phyloP scores from a whole-genome alignment of 2,888 invertebrate genomes.

The Hemistola chrysoprasaria region DNA sequence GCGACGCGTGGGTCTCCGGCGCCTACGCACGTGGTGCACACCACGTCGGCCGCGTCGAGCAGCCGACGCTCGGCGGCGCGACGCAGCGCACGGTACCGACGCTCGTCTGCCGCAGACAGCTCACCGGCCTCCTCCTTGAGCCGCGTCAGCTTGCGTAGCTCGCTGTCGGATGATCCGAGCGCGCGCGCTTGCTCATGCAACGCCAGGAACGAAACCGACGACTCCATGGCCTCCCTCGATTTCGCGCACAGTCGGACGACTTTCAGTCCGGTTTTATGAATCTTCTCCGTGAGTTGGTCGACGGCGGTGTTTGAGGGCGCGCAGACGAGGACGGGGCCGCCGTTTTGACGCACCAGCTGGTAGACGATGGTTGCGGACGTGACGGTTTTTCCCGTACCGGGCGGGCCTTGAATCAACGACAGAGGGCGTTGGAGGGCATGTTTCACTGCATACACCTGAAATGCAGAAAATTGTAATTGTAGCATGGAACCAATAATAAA shows the following conservation, averaged over 20 bases:
- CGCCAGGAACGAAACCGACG: slow-evolving; percentile 97
- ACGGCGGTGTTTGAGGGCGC: slow-evolving; percentile 99
- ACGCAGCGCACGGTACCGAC: slow-evolving; percentile 94
- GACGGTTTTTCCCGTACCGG: slow-evolving; percentile 99
- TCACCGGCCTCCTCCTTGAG: slow-evolving; percentile 99
- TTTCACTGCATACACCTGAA: slow-evolving; percentile 97
- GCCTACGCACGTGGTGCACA: slow-evolving; percentile 99
- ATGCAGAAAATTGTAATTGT: slow-evolving; percentile 12
- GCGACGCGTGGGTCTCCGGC: slow-evolving; percentile 98
- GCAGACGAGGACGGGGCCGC: slow-evolving; percentile 97
- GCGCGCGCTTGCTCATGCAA: slow-evolving; percentile 98
- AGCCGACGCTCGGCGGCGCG: slow-evolving; percentile 95
- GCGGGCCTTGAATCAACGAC: slow-evolving; percentile 98
- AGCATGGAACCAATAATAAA: background rate
- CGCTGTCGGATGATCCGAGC: slow-evolving; percentile 93
- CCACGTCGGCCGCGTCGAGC: slow-evolving; percentile 97
- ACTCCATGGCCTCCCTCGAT: slow-evolving; percentile 98
- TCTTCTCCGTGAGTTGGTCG: slow-evolving; percentile 99
- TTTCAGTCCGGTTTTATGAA: slow-evolving; percentile 97
- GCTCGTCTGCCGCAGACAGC: slow-evolving; percentile 96
- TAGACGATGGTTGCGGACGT: slow-evolving; percentile 99
- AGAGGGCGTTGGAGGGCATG: slow-evolving; percentile 98
- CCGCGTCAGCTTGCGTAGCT: slow-evolving; percentile 96
- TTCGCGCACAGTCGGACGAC: slow-evolving; percentile 97
- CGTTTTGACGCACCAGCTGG: slow-evolving; percentile 96